Base-by-base conservation (phyloP, 1,140 invertebrate species). In the Sesamia nonagrioides region DNA sequence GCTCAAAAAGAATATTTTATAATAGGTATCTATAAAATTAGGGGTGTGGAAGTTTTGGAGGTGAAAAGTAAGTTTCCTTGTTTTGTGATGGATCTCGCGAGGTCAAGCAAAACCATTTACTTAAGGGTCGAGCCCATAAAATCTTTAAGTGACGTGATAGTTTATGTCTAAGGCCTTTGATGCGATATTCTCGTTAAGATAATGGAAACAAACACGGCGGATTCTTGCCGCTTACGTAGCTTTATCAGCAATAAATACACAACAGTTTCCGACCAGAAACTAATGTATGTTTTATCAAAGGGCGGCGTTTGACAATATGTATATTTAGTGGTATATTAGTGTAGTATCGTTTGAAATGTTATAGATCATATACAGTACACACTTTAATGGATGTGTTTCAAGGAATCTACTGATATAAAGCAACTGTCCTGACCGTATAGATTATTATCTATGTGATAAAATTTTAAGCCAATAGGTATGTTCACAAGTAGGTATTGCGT, bases 141-240 rank as follows among this genome's bases (percentile, higher is more conserved):
- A 63, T 21, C 33, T 75, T 75, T 75, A 75, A 75, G 73, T 61
- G 58, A 75, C 58, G 56, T 37, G 73, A 75, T 63, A 58, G 45
- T 75, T 63, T 61, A 75, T 75, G 73, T 61, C 13, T 13, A n/a
- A 52, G 58, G 45, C 15, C 58, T 75, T 75, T 45, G 56, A 75
- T 27, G 42, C 73, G 40, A 75, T 58, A 73, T 50, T 17, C 54
- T 71, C 48, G 68, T 71, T 50, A 71, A 54, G 13, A 54, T 71
- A 54, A 54, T 71, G 68, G 48, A 71, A 71, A 71, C 68, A 69
- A 66, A 66, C 61, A 71, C 50, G 37, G 33, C 27, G 54, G 48
- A 71, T 71, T 71, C 42, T 27, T 27, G 21, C 66, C 40, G 17
- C 66, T 48, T 42, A 69, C 42, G 66, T 45, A 45, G 40, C 42